Conservation (phyloP, 2,113 vertebrate genomes). For the Pangasianodon gigas region DNA sequence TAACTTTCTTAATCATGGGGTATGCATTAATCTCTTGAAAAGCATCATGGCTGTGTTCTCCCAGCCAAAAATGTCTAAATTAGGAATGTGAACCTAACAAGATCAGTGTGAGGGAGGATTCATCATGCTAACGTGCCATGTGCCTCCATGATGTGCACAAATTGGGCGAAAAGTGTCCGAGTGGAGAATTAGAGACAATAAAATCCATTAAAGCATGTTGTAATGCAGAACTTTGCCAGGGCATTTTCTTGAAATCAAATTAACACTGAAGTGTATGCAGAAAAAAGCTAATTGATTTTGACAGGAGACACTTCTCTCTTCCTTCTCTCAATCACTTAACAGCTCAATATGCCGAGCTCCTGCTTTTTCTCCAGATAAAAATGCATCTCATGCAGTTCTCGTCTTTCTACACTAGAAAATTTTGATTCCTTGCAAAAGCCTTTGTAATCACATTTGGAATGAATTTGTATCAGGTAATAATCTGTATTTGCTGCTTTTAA, state of each 20-base stretch:
- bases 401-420: constrained; percentile 31
- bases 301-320: constrained; percentile 42
- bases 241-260: constrained; percentile 53
- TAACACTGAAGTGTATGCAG: constrained; percentile 38
- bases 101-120: constrained; percentile 34
- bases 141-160: constrained; percentile 30
- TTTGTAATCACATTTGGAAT: constrained; percentile 45
- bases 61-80: constrained; percentile 41
- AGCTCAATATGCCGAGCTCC: constrained; percentile 16
- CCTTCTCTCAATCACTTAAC: constrained; percentile 48
- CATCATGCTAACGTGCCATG: constrained; percentile 20
- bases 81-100: constrained; percentile 22
- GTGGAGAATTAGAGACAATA: constrained; percentile 41
- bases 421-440: constrained; percentile 34
- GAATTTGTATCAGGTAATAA: constrained; percentile 12
- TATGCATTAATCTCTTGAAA: constrained; percentile 44
- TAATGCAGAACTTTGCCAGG: constrained; percentile 48
- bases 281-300: constrained; percentile 54
- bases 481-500: constrained; percentile 14
- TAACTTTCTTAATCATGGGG: constrained; percentile 54
- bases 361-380: constrained; percentile 38
- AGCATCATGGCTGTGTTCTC: constrained; percentile 32
- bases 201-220: constrained; percentile 53
- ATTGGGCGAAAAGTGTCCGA: constrained; percentile 41
- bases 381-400: constrained; percentile 33